These are phyloP conservation scores for Actenoides hombroni DNA, from an alignment of 2,113 vertebrate genomes.

Conservation along the genomic window DNA sequence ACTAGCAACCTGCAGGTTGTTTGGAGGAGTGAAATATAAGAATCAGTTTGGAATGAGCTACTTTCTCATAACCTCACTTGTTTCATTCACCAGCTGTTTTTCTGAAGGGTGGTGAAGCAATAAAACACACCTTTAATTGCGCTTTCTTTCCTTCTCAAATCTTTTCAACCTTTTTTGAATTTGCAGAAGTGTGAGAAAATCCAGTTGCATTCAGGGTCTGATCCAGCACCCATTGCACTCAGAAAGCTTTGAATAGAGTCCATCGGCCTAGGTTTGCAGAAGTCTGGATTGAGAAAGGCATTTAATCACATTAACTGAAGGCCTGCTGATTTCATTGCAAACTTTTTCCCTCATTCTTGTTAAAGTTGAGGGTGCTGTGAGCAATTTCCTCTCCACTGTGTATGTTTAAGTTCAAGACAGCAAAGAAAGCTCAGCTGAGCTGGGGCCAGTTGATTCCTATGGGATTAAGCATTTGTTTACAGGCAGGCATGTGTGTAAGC, in stretches of 20 bases:
- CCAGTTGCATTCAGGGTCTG: background rate
- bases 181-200: constrained; percentile 1
- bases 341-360: background rate
- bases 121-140: background rate
- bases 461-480: constrained; percentile 65
- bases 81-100: constrained; percentile 24
- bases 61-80: constrained; percentile 14
- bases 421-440: constrained; percentile 47
- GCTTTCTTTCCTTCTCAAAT: background rate
- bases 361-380: constrained; percentile 29
- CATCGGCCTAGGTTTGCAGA: background rate
- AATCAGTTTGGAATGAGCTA: background rate
- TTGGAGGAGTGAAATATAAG: constrained; percentile 19
- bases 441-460: constrained; percentile 46
- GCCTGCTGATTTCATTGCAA: constrained; percentile 25
- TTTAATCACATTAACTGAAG: constrained; percentile 39
- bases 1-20: background rate
- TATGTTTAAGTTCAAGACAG: constrained; percentile 26
- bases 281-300: background rate
- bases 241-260: background rate
- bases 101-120: constrained; percentile 32
- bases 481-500: constrained; percentile 59
- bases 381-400: constrained; percentile 14
- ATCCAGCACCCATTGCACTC: background rate
- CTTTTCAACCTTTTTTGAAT: background rate